Percentiles rank a stretch among this genome's conserved stretches.
Conservation (phyloP, 1,140 invertebrate species). For the Uloborus diversus region DNA sequence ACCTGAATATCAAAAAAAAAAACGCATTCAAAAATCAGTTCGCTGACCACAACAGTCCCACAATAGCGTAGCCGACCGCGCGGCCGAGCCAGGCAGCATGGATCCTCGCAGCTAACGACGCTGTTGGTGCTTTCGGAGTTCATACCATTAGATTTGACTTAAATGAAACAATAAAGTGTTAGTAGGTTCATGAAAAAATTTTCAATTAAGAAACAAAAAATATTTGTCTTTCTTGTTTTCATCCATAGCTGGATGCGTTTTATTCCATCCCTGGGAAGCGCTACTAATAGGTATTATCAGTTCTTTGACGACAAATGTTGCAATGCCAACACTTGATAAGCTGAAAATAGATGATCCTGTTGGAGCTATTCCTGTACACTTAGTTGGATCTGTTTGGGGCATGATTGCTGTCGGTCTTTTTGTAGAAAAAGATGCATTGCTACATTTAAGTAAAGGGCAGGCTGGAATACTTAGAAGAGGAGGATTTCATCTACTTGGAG, state of each 20-base stretch:
- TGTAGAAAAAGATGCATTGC: conserved; percentile 82
- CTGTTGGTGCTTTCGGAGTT: no score
- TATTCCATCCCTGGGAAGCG: conserved; percentile 83
- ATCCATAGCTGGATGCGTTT: conserved; percentile 41
- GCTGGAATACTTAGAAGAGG: conserved; percentile 79
- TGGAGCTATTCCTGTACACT: conserved; percentile 87
- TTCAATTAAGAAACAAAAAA: background rate
- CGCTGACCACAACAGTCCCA: no score
- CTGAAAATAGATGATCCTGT: conserved; percentile 91
- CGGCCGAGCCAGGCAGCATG: no score
- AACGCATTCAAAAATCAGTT: no score
- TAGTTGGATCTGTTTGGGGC: conserved; percentile 68
- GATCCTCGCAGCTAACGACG: no score
- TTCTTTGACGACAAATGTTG: conserved; percentile 75
- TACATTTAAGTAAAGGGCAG: conserved; percentile 80
- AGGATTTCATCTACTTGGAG: conserved; percentile 59
- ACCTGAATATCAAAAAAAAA: no score
- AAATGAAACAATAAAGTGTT: background rate
- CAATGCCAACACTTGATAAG: conserved; percentile 78
- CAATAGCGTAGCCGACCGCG: no score
- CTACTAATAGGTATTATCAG: conserved; percentile 85
- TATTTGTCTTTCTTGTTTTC: background rate
- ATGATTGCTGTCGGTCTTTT: conserved; percentile 89
- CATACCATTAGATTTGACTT: no score
- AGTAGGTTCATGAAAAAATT: background rate